Conservation (phyloP, 1,140 invertebrate species). For the Himalopsyche phryganea region DNA sequence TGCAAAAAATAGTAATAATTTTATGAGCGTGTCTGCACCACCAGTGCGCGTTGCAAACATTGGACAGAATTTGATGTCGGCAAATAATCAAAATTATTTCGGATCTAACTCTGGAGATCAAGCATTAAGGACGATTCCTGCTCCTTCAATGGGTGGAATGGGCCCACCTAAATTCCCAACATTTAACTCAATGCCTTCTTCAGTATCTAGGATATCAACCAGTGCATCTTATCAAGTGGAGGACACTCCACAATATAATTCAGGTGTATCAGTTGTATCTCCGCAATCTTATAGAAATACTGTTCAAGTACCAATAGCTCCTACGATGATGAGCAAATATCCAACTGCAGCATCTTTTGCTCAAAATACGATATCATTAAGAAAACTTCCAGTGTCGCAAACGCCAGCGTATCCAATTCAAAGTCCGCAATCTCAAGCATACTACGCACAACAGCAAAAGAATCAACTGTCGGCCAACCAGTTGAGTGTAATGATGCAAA, state of each 20-base stretch:
- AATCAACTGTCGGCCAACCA: conserved; percentile 2
- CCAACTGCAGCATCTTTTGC: conserved; percentile 31
- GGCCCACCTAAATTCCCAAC: conserved; percentile 40
- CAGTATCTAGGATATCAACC: conserved; percentile 43
- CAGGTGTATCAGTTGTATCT: conserved; percentile 43
- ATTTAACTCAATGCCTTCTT: conserved; percentile 51
- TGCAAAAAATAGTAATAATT: conserved; percentile 22
- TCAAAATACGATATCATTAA: conserved; percentile 36
- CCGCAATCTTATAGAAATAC: conserved; percentile 40
- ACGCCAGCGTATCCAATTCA: background rate
- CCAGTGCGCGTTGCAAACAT: conserved; percentile 15
- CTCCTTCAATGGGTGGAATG: conserved; percentile 35
- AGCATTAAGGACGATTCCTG: conserved; percentile 38
- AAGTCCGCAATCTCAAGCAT: conserved; percentile 8
- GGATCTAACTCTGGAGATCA: conserved; percentile 15
- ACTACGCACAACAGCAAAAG: conserved; percentile 11
- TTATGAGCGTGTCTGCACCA: conserved; percentile 24
- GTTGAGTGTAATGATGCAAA: too few relatives aligned
- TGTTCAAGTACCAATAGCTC: conserved; percentile 35
- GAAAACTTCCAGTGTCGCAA: conserved; percentile 31
- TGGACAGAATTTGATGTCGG: conserved; percentile 13
- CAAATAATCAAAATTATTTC: conserved; percentile 7
- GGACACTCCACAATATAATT: conserved; percentile 40
- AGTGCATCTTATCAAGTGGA: conserved; percentile 45
- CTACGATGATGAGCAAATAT: conserved; percentile 32